A percentile compares a stretch with the other conserved stretches of the same genome.
phyloP scores from a whole-genome alignment of 64 coral and sea anemone genomes.

The Porites lutea region DNA sequence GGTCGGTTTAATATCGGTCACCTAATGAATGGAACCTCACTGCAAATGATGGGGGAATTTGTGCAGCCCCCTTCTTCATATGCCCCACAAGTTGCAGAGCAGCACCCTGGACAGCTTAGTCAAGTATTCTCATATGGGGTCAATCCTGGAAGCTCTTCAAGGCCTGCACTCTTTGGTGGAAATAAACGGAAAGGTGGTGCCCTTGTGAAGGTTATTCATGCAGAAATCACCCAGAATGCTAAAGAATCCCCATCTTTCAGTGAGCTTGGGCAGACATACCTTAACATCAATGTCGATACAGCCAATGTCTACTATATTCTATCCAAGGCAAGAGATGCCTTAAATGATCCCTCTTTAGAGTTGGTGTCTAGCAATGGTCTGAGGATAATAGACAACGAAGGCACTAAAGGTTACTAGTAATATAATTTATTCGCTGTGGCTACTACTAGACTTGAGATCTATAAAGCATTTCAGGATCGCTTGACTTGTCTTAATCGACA shows the following conservation, averaged over 20 bases:
- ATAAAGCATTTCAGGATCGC: too few species aligned
- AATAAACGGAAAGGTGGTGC: slow-evolving; percentile 51
- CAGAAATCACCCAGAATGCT: slow-evolving; percentile 62
- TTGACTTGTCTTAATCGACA: too few species aligned
- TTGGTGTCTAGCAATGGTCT: slow-evolving; percentile 66
- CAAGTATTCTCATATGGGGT: not conserved
- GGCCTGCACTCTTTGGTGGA: slow-evolving; percentile 61
- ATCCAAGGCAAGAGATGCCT: slow-evolving; percentile 62
- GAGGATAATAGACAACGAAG: slow-evolving; percentile 53
- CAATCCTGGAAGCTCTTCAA: not conserved
- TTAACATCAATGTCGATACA: slow-evolving; percentile 54
- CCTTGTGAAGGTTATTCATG: slow-evolving; percentile 63
- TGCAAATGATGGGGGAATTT: slow-evolving; percentile 72
- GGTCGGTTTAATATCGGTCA: slow-evolving; percentile 42
- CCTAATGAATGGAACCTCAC: not conserved
- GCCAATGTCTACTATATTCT: slow-evolving; percentile 62
- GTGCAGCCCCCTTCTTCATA: not conserved
- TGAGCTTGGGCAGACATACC: slow-evolving; percentile 67
- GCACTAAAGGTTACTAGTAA: slow-evolving; percentile 65
- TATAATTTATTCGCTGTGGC: too few species aligned
- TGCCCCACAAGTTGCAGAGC: slow-evolving; percentile 10
- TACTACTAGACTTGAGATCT: too few species aligned
- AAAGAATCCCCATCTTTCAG: slow-evolving; percentile 38
- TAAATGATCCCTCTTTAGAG: slow-evolving; percentile 51
- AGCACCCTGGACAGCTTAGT: slow-evolving; percentile 4